A percentile compares a stretch with the other conserved stretches of the same genome.
Evolutionary conservation across 1,140 invertebrate species (phyloP).

Genomic region (Drosophila insularis): DNA sequence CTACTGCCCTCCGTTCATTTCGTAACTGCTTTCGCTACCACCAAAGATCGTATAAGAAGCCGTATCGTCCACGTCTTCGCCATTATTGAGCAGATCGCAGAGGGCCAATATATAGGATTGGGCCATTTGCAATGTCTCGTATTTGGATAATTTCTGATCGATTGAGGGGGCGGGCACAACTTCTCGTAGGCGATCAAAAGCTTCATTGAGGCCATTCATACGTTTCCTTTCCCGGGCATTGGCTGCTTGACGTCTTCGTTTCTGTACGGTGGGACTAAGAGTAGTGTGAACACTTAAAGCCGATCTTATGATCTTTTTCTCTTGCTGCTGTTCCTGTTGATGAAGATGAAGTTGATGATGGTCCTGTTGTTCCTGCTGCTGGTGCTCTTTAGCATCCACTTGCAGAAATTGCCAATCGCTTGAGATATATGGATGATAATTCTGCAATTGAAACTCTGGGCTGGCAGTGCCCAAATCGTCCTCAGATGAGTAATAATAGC

Average conservation of each 20-base stretch:
- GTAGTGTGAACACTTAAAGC: constrained; percentile 21
- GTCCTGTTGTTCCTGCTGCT: not conserved
- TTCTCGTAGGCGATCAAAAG: constrained; percentile 90
- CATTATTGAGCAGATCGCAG: constrained; percentile 84
- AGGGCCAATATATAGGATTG: constrained; percentile 92
- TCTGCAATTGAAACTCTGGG: constrained; percentile 64
- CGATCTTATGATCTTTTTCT: constrained; percentile 10
- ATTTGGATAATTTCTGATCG: constrained; percentile 92
- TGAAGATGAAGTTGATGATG: not conserved
- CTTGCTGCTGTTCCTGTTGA: constrained; percentile 1
- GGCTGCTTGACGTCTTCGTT: constrained; percentile 87
- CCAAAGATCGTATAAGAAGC: constrained; percentile 55
- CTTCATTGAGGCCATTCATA: constrained; percentile 92
- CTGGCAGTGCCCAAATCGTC: constrained; percentile 70
- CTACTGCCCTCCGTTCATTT: constrained; percentile 32
- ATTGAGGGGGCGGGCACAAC: constrained; percentile 91
- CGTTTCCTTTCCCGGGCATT: constrained; percentile 90
- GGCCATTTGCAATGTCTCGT: constrained; percentile 94
- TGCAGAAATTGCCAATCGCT: constrained; percentile 66
- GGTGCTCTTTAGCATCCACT: not conserved
- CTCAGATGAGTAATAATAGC: constrained; percentile 71
- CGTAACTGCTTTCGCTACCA: constrained; percentile 51
- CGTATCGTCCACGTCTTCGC: constrained; percentile 50
- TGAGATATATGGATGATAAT: constrained; percentile 44
- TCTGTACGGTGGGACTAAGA: constrained; percentile 85